Evolutionary conservation across 2,113 vertebrate species (phyloP), one percentile per base, ranked within the genome.

Genomic region (Pimephales promelas): DNA sequence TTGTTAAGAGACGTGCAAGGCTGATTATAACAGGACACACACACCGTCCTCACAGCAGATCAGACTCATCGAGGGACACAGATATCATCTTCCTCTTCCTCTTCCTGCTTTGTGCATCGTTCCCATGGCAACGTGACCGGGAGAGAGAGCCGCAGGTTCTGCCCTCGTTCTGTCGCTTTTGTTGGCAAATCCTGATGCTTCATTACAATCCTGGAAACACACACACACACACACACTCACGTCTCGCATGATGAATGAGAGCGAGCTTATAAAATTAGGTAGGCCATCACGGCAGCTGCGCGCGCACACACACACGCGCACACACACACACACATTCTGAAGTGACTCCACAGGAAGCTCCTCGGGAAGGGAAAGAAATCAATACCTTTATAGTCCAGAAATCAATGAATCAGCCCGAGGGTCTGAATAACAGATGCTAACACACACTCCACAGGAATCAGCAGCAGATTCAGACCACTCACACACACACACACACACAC

Each of bases 111-210:
- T 66, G 28, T 57, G 18, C 34, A 57, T 47, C 9, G 86, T 83
- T 85, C 14, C 86, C 70, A 87, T 85, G 83, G 85, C 43, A 89
- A 89, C 86, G 10, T 0, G 11, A 77, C 26, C 40, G 18, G 10
- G 75, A 78, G 18, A 13, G 8, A 73, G 52, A 45, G 20, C 74
- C n/a, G 49, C n/a, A 34, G 52, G 43, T 9, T 52, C n/a, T 73
- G 45, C n/a, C 24, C 71, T 74, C 47, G 24, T 74, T 74, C 72
- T 74, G 64, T 68, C 20, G 31, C 34, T 40, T 40, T 40, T 2
- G 13, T 57, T 45, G 34, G 36, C 18, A 57, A 79, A 79, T 79
- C 57, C 20, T 76, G 74, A 57, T 5, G 52, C 52, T 76, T 76
- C 52, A 28, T 79, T 79, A 26, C 36, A 52, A 31, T 10, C 66